These are phyloP conservation scores for Cyprinodon brontotheroides DNA, from an alignment of 2,113 vertebrate genomes.

Conservation along the genomic window DNA sequence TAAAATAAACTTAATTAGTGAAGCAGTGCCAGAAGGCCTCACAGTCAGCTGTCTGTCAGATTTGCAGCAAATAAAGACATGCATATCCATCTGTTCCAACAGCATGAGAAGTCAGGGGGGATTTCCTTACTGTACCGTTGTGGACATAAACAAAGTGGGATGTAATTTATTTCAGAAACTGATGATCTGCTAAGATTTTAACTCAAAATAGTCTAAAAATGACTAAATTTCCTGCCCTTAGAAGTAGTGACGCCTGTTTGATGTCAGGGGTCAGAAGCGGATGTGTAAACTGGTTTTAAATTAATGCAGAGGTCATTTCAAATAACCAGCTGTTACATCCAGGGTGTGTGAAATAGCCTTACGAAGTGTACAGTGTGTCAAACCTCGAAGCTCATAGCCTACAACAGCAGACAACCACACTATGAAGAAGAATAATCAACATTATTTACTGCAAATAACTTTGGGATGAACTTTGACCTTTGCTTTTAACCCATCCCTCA, in stretches of 20 bases:
- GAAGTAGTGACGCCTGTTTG: background rate
- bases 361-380: background rate
- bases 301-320: background rate
- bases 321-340: background rate
- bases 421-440: too few relatives aligned
- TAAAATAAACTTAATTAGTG: conserved; percentile 44
- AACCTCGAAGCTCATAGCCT: background rate
- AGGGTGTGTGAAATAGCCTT: background rate
- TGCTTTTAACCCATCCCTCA: too few relatives aligned
- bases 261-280: background rate
- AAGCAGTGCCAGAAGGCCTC: conserved; percentile 49
- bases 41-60: conserved; percentile 58
- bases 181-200: background rate
- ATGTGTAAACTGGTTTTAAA: background rate
- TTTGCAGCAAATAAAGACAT: conserved; percentile 24
- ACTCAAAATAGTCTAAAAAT: background rate
- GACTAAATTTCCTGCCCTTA: background rate
- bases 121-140: conserved; percentile 6
- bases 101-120: conserved; percentile 13
- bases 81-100: conserved; percentile 43
- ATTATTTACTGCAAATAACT: too few relatives aligned
- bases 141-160: background rate
- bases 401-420: too few relatives aligned
- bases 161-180: background rate
- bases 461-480: too few relatives aligned